Conservation (phyloP, 2,797 vertebrate species). For the Parotocinclus haroldoi region DNA sequence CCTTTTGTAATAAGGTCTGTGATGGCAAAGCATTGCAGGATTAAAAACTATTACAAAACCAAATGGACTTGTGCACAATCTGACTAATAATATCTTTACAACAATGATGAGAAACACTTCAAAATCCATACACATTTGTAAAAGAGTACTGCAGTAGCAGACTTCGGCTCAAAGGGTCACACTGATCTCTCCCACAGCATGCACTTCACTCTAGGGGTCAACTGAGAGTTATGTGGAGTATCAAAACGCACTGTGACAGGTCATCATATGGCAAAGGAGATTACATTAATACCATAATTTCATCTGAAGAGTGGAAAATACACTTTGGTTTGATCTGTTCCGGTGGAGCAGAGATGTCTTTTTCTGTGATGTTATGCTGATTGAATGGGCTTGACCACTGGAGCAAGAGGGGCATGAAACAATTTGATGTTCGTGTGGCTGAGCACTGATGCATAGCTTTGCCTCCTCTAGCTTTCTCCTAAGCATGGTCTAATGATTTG, state of each 20-base stretch:
- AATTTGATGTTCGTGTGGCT: conserved; percentile 14
- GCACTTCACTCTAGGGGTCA: conserved; percentile 1
- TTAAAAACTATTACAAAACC: no score
- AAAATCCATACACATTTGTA: no score
- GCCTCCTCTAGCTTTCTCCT: not conserved
- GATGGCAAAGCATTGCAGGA: no score
- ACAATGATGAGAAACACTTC: no score
- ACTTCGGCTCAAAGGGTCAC: not conserved
- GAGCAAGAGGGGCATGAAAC: conserved; percentile 5
- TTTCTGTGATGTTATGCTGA: conserved; percentile 29
- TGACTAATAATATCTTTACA: no score
- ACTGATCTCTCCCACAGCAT: not conserved
- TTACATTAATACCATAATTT: conserved; percentile 31
- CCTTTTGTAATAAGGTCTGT: no score
- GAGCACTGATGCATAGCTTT: conserved; percentile 2
- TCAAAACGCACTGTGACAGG: conserved; percentile 16
- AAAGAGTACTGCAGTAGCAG: not conserved
- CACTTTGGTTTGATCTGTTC: conserved; percentile 1
- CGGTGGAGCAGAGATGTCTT: conserved; percentile 12
- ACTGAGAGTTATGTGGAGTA: conserved; percentile 1
- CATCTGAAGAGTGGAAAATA: conserved; percentile 4
- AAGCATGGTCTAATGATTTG: conserved; percentile 10
- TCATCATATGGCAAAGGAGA: conserved; percentile 12
- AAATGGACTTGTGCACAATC: no score
- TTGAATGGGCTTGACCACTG: conserved; percentile 26